These are phyloP conservation scores for Mus spretus DNA, from an alignment of 2,797 vertebrate genomes.

Conservation along the genomic window DNA sequence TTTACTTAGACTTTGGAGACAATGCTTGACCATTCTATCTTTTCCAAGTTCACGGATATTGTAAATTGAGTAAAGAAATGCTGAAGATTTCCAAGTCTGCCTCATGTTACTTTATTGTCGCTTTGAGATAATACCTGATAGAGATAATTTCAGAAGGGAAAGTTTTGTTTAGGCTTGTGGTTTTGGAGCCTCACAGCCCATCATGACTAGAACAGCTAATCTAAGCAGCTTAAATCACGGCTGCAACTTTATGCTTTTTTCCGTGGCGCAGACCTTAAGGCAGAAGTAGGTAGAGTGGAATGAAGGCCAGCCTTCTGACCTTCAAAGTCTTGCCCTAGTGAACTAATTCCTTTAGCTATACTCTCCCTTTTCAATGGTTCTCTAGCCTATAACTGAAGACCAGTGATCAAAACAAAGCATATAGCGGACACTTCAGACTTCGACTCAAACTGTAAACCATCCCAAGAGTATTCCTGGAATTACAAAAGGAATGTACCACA, in stretches of 20 bases:
- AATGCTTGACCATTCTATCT: not conserved
- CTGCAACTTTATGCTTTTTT: not conserved
- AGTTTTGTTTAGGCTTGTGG: not conserved
- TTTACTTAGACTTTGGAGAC: not conserved
- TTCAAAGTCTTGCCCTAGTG: not conserved
- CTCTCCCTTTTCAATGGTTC: not conserved
- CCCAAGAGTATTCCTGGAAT: not conserved
- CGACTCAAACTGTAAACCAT: not conserved
- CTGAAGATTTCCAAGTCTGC: not conserved
- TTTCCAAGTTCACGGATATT: slow-evolving; percentile 4
- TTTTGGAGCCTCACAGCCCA: not conserved
- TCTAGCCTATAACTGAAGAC: not conserved
- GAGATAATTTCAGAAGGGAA: not conserved
- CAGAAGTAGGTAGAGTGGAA: not conserved
- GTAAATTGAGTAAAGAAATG: not conserved
- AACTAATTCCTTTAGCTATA: not conserved
- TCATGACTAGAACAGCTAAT: not conserved
- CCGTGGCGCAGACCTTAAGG: not conserved
- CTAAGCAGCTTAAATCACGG: too few species aligned
- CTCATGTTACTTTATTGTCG: not conserved
- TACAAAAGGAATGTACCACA: not conserved
- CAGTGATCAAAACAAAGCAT: not conserved
- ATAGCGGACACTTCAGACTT: not conserved
- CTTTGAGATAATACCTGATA: not conserved
- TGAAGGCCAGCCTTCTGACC: not conserved